Evolutionary conservation across 37 sponge, comb jelly and placozoan species (phyloP), one percentile per base, ranked within the genome.

Genomic region (Chondrilla cf. caribensis): DNA sequence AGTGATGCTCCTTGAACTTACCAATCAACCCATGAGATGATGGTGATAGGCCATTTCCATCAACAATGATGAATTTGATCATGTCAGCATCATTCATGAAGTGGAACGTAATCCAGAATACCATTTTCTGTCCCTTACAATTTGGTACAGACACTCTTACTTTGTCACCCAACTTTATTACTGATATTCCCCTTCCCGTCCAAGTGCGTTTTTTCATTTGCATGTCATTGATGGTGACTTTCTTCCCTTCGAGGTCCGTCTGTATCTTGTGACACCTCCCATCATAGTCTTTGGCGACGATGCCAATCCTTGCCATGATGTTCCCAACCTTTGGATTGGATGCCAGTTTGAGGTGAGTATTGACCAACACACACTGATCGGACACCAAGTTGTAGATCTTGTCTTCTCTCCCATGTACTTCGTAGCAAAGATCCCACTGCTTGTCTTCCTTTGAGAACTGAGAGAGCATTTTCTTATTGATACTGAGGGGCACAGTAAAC

Each of bases 331-430:
- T 78, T 1, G 90, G 80, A 8, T 80, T 84, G 67, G 80, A n/a
- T 35, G 84, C 77, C 31, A 58, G 33, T 3, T 7, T 44, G 58
- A 87, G 87, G 79, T 80, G 54, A 22, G 88, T 85, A 82, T 87
- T 87, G 67, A 91, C 86, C 72, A 55, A 79, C n/a, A 80, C 77
- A 70, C 89, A 92, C 17, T 11, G 47, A 33, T 92, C 93, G 29
- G 89, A 88, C 1, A 92, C 78, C 3, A 92, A 80, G 47, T 80
- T 85, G 84, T 83, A 85, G 77, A 58, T 78, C 26, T 54, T 39
- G 44, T 85, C 54, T 0, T 82, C 38, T 26, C 29, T 15, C 0
- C 93, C 93, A 58, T 84, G 84, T 2, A 92, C 62, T 24, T 92
- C 93, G 57, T 81, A 92, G 62, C 93, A 92, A 18, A 92, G 86